Evolutionary conservation across 1,140 invertebrate genomes (phyloP).

Genomic region (Neodiprion pinetum): DNA sequence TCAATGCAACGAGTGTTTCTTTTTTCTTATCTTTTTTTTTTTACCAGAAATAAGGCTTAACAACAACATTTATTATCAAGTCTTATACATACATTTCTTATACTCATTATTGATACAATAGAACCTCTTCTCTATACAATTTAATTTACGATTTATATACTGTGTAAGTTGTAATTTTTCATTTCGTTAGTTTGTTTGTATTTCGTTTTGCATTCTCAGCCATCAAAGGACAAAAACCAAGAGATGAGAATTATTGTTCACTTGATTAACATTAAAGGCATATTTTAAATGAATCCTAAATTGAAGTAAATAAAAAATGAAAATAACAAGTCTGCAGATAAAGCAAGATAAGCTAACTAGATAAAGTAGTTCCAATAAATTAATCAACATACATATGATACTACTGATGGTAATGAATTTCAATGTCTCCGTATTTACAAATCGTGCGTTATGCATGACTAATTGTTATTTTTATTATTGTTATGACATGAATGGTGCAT

Average conservation of each 20-base stretch:
- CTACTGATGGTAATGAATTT: no score
- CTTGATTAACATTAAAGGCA: neutral
- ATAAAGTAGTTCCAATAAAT: no score
- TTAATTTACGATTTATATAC: constrained; percentile 40
- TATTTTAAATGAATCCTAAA: neutral
- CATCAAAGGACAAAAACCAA: neutral
- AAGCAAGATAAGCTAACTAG: no score
- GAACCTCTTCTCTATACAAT: constrained; percentile 40
- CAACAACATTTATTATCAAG: constrained; percentile 48
- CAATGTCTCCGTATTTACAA: no score
- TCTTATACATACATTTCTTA: constrained; percentile 45
- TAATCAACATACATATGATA: no score
- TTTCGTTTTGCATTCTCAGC: no score
- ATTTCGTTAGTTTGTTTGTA: no score
- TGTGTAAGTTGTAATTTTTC: constrained; percentile 27
- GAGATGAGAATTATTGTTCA: neutral
- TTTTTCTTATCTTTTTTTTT: neutral
- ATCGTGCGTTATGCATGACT: no score
- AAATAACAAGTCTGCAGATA: no score
- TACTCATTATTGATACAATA: constrained; percentile 31
- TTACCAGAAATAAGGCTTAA: constrained; percentile 19
- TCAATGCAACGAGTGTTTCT: neutral
- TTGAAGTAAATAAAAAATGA: neutral
- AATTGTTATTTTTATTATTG: no score
- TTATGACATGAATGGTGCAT: no score